Evolutionary conservation across 2,113 vertebrate species (phyloP), one percentile per base, ranked within the genome.

Genomic region (Platichthys flesus): DNA sequence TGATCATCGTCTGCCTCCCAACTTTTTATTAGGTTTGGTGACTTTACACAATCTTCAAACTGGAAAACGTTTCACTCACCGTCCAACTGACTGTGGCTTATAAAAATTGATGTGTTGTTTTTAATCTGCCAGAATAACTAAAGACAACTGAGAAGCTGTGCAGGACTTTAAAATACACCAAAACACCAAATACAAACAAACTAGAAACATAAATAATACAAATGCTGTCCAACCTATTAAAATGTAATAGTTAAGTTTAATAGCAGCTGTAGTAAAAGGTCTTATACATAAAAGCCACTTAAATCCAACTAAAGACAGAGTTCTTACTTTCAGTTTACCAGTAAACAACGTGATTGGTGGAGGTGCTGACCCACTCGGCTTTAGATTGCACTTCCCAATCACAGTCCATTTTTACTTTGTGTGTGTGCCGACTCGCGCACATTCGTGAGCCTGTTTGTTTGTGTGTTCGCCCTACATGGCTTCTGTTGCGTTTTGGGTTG

Each of bases 401-500:
- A 26, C 2, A 24, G 5, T 49, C 24, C 28, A 1, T 37, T 40
- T 42, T 40, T 24, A 54, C 6, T 7, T 28, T 76, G 71, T 9
- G 10, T 26, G 13, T 65, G 21, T 49, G 42, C 9, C 5, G 31
- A 31, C 37, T 14, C 1, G 57, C 56, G 51, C 37, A 3, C 24
- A 35, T 49, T 62, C 3, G 35, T 51, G 4, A 21, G 37, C 42
- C 62, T 5, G 49, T 83, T 47, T 79, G 58, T 83, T 52, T 78
- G 58, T 54, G 21, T 52, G 51, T 80, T 65, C 78, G 24, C n/a
- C 20, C 42, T 21, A 57, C n/a, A 26, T 64, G 65, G 51, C 54
- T 54, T 71, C 23, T 35, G 49, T 56, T 58, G 3, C 5, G 23
- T 54, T 79, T 80, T 57, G 55, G 58, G 49, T 76, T 75, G 71